Evolutionary conservation across 2,888 invertebrate genomes (phyloP), one percentile per base, ranked within the genome.

Genomic region (Teinopalpus imperialis): DNA sequence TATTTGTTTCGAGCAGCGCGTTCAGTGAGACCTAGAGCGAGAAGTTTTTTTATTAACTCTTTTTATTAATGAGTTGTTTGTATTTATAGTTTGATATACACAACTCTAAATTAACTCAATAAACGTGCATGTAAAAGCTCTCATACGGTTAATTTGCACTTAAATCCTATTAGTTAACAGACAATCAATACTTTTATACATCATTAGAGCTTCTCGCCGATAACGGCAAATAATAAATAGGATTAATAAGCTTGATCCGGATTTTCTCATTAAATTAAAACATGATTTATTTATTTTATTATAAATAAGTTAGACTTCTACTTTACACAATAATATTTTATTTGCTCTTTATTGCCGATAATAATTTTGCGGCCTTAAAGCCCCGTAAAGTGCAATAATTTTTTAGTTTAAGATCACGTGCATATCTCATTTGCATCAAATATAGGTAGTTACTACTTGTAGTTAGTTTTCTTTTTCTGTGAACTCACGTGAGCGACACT

Each of bases 151-250:
- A 23, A 43, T 36, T 43, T 43, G 43, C 43, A 37, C 30, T 43
- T 43, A 27, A 39, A 39, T 18, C 29, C 27, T 39, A 27, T 35
- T 29, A 43, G 27, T 34, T 42, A 26, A 43, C 27, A 42, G 42
- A 27, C 40, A 24, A 24, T 41, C 30, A 14, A 31, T 23, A 23
- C 23, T 30, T 40, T 39, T 40, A 29, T 29, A 21, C 23, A 30
- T 23, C 21, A 13, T 14, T 30, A 31, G 31, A 31, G 2, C 21
- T 0, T 40, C 10, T 10, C 1, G n/a, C n/a, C n/a, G 9, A 1
- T 20, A 8, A 30, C 8, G 30, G 29, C 21, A 9, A 40, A 40
- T 10, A 13, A 29, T 20, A 13, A 8, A 10, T 13, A 13, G 3
- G 3, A 12, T 7, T 10, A 10, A 3, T n/a, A 16, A 37, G 10